phyloP scores from a whole-genome alignment of 2,113 vertebrate species.

The Callospermophilus lateralis region DNA sequence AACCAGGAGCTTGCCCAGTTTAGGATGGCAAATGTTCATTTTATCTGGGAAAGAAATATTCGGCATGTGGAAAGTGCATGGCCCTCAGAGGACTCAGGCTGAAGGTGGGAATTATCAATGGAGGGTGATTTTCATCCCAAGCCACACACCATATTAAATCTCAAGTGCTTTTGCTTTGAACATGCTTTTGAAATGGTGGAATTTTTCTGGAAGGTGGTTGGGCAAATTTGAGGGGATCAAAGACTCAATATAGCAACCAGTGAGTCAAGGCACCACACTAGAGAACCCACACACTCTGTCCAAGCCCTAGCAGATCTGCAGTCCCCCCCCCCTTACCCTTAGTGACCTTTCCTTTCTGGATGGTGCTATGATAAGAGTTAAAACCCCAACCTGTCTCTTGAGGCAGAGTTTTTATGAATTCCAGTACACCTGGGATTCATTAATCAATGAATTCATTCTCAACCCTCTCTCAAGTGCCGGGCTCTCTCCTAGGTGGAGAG shows the following conservation, averaged over 20 bases:
- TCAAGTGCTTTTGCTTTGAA: background rate
- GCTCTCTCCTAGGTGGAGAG: background rate
- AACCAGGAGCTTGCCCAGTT: background rate
- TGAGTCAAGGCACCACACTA: background rate
- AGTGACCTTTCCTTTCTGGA: background rate
- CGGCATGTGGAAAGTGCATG: background rate
- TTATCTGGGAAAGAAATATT: conserved; percentile 44
- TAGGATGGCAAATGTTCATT: conserved; percentile 5
- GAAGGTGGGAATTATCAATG: background rate
- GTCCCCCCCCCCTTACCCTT: too few species aligned
- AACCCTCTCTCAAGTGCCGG: background rate
- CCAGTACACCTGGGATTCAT: background rate
- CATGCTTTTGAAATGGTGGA: background rate
- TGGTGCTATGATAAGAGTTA: background rate
- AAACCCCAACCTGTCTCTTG: background rate
- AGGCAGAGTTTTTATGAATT: background rate
- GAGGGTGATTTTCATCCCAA: background rate
- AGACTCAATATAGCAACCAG: background rate
- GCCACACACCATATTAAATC: background rate
- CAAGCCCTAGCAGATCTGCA: fast-evolving
- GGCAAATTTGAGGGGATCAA: background rate
- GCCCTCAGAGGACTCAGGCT: background rate
- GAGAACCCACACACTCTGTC: background rate
- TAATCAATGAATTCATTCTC: background rate
- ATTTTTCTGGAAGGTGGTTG: background rate